A percentile compares a stretch with the other conserved stretches of the same genome.
Evolutionary conservation across 2,888 invertebrate genomes (phyloP).

Genomic region (Eupithecia exiguata): DNA sequence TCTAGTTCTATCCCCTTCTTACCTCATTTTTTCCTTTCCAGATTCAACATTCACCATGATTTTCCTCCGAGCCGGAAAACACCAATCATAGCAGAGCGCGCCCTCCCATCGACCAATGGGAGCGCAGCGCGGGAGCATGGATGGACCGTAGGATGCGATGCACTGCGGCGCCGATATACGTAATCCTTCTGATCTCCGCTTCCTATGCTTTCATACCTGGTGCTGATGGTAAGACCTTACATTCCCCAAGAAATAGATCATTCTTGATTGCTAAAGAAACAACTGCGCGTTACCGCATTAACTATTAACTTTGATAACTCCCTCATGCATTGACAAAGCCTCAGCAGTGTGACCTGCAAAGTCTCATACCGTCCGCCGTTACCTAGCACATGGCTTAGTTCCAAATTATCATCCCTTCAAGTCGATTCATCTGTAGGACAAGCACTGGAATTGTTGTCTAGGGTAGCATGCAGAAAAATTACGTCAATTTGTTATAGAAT

Average conservation of each 20-base stretch:
- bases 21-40: conserved; percentile 11
- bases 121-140: conserved; percentile 72
- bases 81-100: conserved; percentile 45
- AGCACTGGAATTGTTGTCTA: no score
- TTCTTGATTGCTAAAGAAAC: no score
- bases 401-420: no score
- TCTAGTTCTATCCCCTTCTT: background rate
- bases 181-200: conserved; percentile 69
- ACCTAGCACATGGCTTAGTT: no score
- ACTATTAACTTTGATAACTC: no score
- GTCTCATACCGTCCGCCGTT: no score
- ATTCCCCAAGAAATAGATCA: background rate
- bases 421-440: no score
- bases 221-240: conserved; percentile 66
- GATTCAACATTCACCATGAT: conserved; percentile 23
- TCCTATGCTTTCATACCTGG: conserved; percentile 73
- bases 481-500: no score
- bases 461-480: no score
- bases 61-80: background rate
- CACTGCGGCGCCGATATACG: conserved; percentile 69
- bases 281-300: no score
- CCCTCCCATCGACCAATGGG: conserved; percentile 61
- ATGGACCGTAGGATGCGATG: conserved; percentile 81
- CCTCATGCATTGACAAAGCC: no score
- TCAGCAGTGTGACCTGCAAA: no score